phyloP scores from a whole-genome alignment of 2,113 vertebrate genomes.

The Tamias sibiricus region DNA sequence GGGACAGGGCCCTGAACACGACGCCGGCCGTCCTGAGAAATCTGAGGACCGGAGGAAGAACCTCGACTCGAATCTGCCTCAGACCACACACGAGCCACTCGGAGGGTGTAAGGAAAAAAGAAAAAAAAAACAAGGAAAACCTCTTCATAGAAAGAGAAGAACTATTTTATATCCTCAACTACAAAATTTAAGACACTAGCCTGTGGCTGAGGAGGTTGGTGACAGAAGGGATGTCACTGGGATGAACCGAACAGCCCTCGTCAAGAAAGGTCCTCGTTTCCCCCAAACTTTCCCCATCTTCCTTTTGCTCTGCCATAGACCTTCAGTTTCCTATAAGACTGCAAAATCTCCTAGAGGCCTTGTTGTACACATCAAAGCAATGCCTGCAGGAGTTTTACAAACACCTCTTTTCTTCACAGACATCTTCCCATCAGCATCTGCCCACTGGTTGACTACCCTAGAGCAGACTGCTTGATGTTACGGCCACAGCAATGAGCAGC shows the following conservation, averaged over 20 bases:
- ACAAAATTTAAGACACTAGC: background rate
- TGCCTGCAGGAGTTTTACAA: background rate
- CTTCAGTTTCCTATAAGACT: background rate
- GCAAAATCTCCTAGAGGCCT: background rate
- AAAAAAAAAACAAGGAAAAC: background rate
- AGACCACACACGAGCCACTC: background rate
- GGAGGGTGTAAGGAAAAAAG: fast-evolving
- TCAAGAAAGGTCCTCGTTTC: background rate
- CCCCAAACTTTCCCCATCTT: background rate
- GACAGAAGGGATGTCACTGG: background rate
- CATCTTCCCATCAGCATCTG: background rate
- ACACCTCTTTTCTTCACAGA: background rate
- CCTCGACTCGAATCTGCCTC: too few species aligned
- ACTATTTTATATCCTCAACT: background rate
- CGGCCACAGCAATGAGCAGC: background rate
- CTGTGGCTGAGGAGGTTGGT: background rate
- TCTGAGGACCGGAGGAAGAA: background rate
- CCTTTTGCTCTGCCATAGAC: background rate
- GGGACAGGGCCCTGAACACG: too few species aligned
- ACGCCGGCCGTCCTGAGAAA: fast-evolving
- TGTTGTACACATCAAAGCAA: background rate
- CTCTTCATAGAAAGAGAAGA: background rate
- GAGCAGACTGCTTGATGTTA: background rate
- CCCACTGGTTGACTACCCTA: background rate
- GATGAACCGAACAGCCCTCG: background rate